Conservation (phyloP, 2,797 vertebrate species). For the Agapornis canus region DNA sequence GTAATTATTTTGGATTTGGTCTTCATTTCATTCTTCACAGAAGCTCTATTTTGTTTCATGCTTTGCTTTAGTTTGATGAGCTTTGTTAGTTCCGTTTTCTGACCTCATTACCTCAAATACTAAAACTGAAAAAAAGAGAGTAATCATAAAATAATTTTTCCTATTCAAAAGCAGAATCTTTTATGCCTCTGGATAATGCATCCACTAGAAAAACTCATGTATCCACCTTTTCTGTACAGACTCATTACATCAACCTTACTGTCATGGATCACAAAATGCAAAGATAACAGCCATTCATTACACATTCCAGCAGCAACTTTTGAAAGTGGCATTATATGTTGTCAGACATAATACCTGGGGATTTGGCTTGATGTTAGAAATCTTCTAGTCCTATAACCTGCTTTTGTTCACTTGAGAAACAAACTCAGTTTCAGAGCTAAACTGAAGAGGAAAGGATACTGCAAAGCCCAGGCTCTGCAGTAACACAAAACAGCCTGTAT, state of each 20-base stretch:
- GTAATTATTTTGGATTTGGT: background rate
- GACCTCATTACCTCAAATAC: background rate
- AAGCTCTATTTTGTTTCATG: background rate
- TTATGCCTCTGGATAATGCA: background rate
- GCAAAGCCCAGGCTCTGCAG: background rate
- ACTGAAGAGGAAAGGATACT: background rate
- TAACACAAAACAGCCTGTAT: background rate
- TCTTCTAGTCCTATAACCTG: background rate
- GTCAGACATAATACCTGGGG: background rate
- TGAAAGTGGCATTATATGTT: background rate
- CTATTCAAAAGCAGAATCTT: background rate
- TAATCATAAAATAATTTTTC: background rate
- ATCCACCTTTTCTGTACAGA: background rate
- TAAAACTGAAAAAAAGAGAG: background rate
- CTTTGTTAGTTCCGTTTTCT: background rate
- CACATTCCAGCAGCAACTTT: background rate
- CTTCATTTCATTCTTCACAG: background rate
- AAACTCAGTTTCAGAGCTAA: background rate
- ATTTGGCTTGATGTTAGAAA: background rate
- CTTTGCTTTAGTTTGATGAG: background rate
- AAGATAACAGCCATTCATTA: background rate
- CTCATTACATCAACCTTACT: background rate
- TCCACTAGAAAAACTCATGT: fast-evolving
- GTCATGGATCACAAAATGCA: background rate
- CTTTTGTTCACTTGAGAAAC: background rate